These are phyloP conservation scores for Mythimna impura DNA, from an alignment of 2,888 invertebrate genomes.

Conservation along the genomic window DNA sequence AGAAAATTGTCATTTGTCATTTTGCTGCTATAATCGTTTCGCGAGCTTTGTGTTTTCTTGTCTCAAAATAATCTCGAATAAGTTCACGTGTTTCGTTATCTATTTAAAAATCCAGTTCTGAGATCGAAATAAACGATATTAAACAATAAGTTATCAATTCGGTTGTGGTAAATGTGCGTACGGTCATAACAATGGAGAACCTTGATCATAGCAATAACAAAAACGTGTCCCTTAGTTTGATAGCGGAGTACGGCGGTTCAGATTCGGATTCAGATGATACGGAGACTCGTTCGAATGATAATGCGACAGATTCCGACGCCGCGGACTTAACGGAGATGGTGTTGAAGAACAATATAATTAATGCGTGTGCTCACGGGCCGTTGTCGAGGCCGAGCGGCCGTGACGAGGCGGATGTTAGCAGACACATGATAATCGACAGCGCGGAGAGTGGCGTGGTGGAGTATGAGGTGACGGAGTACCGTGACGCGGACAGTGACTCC, in stretches of 20 bases:
- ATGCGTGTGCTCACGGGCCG: slow-evolving; percentile 88
- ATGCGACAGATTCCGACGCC: slow-evolving; percentile 83
- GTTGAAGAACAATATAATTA: slow-evolving; percentile 88
- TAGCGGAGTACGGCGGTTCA: slow-evolving; percentile 86
- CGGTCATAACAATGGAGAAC: slow-evolving; percentile 83
- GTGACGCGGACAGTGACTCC: slow-evolving; percentile 82
- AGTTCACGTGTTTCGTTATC: slow-evolving; percentile 57
- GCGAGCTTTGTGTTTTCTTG: slow-evolving; percentile 68
- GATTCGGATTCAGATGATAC: slow-evolving; percentile 87
- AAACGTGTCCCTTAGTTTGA: slow-evolving; percentile 87
- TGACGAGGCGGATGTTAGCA: slow-evolving; percentile 78
- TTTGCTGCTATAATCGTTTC: slow-evolving; percentile 64
- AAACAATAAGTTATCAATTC: slow-evolving; percentile 52
- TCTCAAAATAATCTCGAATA: slow-evolving; percentile 62
- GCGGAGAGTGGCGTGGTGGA: slow-evolving; percentile 84
- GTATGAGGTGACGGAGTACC: slow-evolving; percentile 86
- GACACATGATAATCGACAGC: slow-evolving; percentile 87
- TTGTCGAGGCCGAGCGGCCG: slow-evolving; percentile 73
- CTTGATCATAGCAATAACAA: slow-evolving; percentile 85
- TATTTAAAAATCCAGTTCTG: slow-evolving; percentile 41
- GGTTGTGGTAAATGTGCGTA: slow-evolving; percentile 66
- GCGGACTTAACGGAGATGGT: slow-evolving; percentile 87
- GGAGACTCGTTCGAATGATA: slow-evolving; percentile 76
- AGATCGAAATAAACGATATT: slow-evolving; percentile 33
- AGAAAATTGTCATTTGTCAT: slow-evolving; percentile 66